Conservation (phyloP, 2,113 vertebrate species). For the Arizona elegans region DNA sequence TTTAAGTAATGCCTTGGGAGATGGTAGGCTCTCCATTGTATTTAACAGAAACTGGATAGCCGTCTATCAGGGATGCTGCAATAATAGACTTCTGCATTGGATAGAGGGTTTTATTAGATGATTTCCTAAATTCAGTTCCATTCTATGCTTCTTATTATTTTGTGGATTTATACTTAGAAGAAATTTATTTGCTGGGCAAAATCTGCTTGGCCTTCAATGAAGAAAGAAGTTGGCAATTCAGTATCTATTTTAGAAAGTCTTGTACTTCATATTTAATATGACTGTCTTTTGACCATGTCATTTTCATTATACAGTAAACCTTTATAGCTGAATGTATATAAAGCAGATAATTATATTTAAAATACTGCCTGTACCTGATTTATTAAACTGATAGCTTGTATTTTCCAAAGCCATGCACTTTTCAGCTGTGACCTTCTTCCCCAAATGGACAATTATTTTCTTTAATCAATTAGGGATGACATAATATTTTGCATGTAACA, state of each 20-base stretch:
- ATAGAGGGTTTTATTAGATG: background rate
- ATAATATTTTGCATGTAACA: slow-evolving; percentile 3
- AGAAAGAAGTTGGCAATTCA: background rate
- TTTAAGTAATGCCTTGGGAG: background rate
- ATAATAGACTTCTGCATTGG: background rate
- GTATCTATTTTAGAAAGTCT: slow-evolving; percentile 17
- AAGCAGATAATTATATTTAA: slow-evolving; percentile 39
- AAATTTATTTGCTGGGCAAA: background rate
- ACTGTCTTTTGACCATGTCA: slow-evolving; percentile 22
- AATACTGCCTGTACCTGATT: slow-evolving; percentile 20
- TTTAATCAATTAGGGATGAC: slow-evolving; percentile 20
- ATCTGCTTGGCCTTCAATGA: background rate
- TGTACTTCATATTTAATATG: background rate
- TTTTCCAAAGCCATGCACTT: background rate
- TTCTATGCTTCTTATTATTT: background rate
- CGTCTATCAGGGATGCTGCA: background rate
- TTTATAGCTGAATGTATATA: slow-evolving; percentile 16
- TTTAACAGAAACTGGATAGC: background rate
- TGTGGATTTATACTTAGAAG: background rate
- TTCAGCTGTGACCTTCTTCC: slow-evolving; percentile 18
- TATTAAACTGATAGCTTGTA: slow-evolving; percentile 25
- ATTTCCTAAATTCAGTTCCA: background rate
- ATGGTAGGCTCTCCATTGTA: background rate
- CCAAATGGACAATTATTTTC: slow-evolving; percentile 14
- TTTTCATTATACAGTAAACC: background rate